Conservation (phyloP, 2,888 invertebrate species). For the Gymnoscelis rufifasciata region DNA sequence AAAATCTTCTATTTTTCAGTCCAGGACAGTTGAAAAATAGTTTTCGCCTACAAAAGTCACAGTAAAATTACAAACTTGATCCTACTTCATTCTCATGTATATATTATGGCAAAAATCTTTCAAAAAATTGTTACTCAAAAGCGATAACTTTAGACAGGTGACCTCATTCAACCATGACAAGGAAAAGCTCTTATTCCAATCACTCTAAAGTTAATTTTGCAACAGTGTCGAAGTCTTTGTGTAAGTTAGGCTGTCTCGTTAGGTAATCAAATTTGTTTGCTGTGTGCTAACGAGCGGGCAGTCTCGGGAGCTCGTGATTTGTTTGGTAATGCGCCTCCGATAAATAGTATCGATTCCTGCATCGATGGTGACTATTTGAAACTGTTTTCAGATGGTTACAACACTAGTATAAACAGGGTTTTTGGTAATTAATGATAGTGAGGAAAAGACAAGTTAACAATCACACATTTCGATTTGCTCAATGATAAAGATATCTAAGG, state of each 20-base stretch:
- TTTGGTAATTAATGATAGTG: no score
- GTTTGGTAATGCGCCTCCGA: conserved; percentile 42
- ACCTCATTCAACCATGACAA: conserved; percentile 5
- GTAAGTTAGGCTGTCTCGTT: conserved; percentile 45
- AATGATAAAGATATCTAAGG: no score
- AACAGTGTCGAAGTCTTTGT: conserved; percentile 14
- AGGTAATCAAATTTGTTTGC: conserved; percentile 74
- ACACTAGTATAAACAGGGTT: no score
- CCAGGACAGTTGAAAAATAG: no score
- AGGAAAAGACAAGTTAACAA: no score
- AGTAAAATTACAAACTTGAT: no score
- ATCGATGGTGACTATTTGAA: neutral
- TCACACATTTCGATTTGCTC: no score
- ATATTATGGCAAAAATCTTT: neutral
- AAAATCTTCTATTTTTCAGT: no score
- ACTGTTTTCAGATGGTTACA: no score
- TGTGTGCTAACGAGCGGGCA: conserved; percentile 61
- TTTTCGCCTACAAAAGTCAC: no score
- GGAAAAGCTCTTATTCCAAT: conserved; percentile 6
- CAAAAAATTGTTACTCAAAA: no score
- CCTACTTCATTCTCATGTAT: no score
- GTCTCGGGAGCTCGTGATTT: conserved; percentile 49
- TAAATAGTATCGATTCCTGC: conserved; percentile 20
- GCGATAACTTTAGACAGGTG: conserved; percentile 9
- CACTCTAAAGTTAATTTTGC: conserved; percentile 14